These are phyloP conservation scores for Ageneiosus marmoratus DNA, from an alignment of 2,113 vertebrate genomes.

Conservation along the genomic window DNA sequence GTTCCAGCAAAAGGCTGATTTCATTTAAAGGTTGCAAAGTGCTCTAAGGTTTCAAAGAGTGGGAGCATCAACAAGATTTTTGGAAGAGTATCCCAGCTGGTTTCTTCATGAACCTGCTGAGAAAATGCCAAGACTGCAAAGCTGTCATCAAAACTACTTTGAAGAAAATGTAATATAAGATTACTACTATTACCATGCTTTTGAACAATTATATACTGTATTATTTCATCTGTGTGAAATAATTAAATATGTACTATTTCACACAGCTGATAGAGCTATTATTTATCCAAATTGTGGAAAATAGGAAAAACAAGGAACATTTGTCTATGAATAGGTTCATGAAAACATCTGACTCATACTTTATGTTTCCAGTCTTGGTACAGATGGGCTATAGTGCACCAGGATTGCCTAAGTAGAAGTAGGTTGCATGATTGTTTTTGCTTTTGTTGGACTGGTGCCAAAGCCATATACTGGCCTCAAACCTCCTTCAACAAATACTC, in stretches of 20 bases:
- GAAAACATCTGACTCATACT: background rate
- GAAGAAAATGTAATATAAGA: background rate
- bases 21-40: conserved; percentile 31
- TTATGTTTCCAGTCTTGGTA: conserved; percentile 15
- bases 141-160: background rate
- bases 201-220: background rate
- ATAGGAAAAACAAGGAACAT: background rate
- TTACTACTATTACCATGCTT: background rate
- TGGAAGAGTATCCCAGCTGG: background rate
- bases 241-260: no score
- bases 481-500: background rate
- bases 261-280: background rate
- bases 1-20: conserved; percentile 15
- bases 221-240: background rate
- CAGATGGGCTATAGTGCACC: background rate
- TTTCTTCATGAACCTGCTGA: background rate
- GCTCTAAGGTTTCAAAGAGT: background rate
- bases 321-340: background rate
- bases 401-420: conserved; percentile 35
- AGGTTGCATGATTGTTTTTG: conserved; percentile 13
- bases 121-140: background rate
- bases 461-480: background rate
- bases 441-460: conserved; percentile 16
- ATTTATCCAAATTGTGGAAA: background rate
- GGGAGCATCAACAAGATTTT: background rate